Base-by-base conservation (phyloP, 2,888 invertebrate species). In the Pristionchus mayeri region DNA sequence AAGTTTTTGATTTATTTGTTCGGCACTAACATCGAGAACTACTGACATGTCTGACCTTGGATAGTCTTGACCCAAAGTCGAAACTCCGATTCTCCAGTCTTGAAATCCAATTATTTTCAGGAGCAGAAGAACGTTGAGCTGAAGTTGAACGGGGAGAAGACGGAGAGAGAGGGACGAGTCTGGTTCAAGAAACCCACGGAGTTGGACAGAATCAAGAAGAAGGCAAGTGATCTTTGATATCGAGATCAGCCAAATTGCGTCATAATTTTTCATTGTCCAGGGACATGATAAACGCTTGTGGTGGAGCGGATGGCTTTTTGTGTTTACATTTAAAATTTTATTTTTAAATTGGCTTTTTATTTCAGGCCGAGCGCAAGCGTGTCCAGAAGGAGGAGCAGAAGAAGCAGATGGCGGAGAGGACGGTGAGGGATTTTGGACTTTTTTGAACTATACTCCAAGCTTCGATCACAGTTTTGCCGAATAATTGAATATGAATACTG, bases 141-240 rank as follows among this genome's bases (percentile, higher is more conserved):
- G 34, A 88, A 90, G 76, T 84, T 85, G 30, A 50, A 79, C 16
- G 76, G 83, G 11, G 88, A 85, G 54, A 86, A 85, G 79, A 60
- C 71, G 16, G 88, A 86, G 57, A 48, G 85, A 18, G 88, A 89
- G 63, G 88, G 85, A 67, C 80, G 90, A 34, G 86, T 87, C 18
- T 90, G 90, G 90, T 86, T 89, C 89, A 85, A 88, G 85, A 88
- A 89, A 75, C 87, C 86, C 30, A 85, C 88, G n/a, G 86, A 87
- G 50, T 79, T 79, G 82, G 89, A 87, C 24, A 89, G 88, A 80
- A 86, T 87, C 54, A 86, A 87, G 84, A 90, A 88, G 84, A 84
- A 40, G 84, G 75, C 37, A 9, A 60, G 52, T 21, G 6, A 21
- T 13, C 44, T 44, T 44, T 44, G 6, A 44, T 44, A 44, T 44